Conservation (phyloP, 2,113 vertebrate genomes). For the Formicarius rufipectus region DNA sequence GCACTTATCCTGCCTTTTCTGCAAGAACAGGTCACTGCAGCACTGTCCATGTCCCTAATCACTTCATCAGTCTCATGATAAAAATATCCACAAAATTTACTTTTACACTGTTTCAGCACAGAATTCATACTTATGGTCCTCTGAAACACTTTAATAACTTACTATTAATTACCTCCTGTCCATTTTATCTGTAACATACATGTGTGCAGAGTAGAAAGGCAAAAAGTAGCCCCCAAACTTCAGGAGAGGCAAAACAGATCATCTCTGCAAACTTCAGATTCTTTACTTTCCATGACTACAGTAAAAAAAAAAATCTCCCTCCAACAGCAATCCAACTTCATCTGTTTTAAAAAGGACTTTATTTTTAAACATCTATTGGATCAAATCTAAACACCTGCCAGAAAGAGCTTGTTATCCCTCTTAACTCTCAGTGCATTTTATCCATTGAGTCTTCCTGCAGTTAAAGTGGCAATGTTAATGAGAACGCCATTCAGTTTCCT, state of each 20-base stretch:
- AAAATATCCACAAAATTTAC: background rate
- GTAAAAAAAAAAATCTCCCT: background rate
- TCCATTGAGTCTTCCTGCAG: background rate
- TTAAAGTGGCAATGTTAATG: background rate
- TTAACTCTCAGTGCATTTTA: background rate
- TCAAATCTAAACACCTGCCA: background rate
- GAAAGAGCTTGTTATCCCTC: background rate
- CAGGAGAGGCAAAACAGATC: background rate
- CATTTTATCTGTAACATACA: background rate
- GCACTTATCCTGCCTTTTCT: background rate
- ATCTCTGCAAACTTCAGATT: background rate
- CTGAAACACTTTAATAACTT: background rate
- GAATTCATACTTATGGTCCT: background rate
- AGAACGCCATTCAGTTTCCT: background rate
- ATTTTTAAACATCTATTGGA: background rate
- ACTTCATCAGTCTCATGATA: background rate
- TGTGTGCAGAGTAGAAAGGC: rapidly evolving
- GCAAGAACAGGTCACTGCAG: background rate
- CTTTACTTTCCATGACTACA: background rate
- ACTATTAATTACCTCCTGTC: background rate
- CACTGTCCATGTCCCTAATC: too few relatives aligned
- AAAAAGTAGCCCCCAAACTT: background rate
- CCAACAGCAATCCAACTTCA: background rate
- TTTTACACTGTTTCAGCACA: background rate
- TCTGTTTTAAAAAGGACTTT: background rate